Percentiles rank a stretch among this genome's conserved stretches.
These are phyloP conservation scores for Crambe crambe DNA, from an alignment of 37 sponge, comb jelly and placozoan species.

Conservation along the genomic window DNA sequence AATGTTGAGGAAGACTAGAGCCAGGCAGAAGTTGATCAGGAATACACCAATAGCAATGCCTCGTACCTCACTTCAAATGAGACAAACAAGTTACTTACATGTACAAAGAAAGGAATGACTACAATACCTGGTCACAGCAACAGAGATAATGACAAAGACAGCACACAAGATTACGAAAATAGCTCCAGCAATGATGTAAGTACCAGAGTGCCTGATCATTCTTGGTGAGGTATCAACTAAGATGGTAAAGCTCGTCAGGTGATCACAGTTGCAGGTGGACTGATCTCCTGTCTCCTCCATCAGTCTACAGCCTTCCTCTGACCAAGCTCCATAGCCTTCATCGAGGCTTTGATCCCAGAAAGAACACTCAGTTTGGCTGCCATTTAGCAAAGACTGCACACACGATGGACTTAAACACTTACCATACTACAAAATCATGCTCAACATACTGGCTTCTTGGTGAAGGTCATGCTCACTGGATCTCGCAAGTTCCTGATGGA, in stretches of 20 bases:
- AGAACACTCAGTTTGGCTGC: conserved; percentile 25
- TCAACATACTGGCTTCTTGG: conserved; percentile 7
- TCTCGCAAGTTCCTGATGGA: not conserved
- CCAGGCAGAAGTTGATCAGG: conserved; percentile 24
- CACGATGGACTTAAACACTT: not conserved
- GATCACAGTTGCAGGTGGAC: conserved; percentile 33
- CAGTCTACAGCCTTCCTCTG: conserved; percentile 31
- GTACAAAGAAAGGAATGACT: not conserved
- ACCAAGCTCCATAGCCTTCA: conserved; percentile 52
- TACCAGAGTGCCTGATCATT: not conserved
- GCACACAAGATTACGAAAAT: not conserved
- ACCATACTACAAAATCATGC: not conserved
- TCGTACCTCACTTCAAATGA: not conserved
- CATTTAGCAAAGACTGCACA: not conserved
- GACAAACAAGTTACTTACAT: not conserved
- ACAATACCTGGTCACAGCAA: no score
- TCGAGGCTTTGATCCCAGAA: conserved; percentile 57
- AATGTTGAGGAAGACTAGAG: conserved; percentile 3
- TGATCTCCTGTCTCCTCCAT: not conserved
- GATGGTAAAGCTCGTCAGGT: conserved; percentile 42
- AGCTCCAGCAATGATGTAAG: not conserved
- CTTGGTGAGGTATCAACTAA: conserved; percentile 1
- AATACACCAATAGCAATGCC: not conserved
- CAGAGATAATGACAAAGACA: not conserved
- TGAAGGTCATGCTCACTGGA: conserved; percentile 11